Evolutionary conservation across 1,140 invertebrate genomes (phyloP), one percentile per base, ranked within the genome.

Genomic region (Wasmannia auropunctata): DNA sequence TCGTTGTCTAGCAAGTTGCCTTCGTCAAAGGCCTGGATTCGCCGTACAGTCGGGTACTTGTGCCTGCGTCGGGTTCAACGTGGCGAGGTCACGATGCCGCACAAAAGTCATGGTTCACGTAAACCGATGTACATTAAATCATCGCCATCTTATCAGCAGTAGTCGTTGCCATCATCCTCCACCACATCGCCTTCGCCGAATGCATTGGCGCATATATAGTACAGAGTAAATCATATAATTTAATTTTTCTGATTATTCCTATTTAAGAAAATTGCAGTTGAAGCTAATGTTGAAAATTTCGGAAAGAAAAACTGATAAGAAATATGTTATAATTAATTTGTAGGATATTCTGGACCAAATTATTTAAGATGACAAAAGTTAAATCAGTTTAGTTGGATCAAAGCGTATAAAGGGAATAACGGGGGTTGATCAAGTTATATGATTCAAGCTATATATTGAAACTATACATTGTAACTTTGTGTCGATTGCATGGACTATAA

Each of bases 61-160:
- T 87, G 80, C 40, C 65, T 80, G 25, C 43, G 37, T 60, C 43
- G 67, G 56, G 62, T 85, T 85, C 60, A 87, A 60, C 67, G 51
- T 40, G 37, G 51, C 25, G 81, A 88, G 88, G 87, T 92, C 90
- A 90, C 89, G 86, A 34, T 87, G 79, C 88, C 67, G 79, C 86
- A 88, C 83, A 92, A 87, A 88, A 93, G 93, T 93, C 93, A 92
- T 89, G 89, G 91, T 92, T 93, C 91, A 91, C 70, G 89, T 91
- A 88, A 92, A 92, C 86, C 83, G 54, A 80, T 76, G 88, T 87
- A 86, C 77, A 88, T 91, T 92, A 91, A 92, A 91, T 91, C 86
- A 92, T 88, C 69, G 58, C 49, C 51, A 86, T 86, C 76, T 10
- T 62, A 83, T 83, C 85, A 74, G 51, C 49, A 62, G 56, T 62